Base-by-base conservation (phyloP, 2,113 vertebrate genomes). In the Colinus virginianus region DNA sequence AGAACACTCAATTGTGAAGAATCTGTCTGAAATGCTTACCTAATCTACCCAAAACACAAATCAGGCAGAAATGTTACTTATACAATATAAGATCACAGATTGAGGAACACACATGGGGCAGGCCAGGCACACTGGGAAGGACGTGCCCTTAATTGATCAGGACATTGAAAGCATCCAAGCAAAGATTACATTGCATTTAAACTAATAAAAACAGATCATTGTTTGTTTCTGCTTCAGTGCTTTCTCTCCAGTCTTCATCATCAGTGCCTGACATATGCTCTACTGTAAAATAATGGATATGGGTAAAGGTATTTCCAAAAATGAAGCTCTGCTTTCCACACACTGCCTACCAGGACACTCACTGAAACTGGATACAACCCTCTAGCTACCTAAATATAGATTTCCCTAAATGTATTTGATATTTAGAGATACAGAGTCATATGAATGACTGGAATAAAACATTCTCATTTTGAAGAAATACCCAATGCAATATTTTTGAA, bases 141-240 rank as follows among this genome's bases (percentile, higher is more conserved):
- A 38, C 32, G 66, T 84, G 78, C 13, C 81, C 84, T 78, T 78
- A 92, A 90, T 62, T 92, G 70, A 84, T 84, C 66, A 92, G 66
- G 74, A 93, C 74, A 56, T 36, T 58, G 4, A 61, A 79, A 85
- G 45, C 79, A 79, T 32, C 30, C 71, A 69, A 56, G 58, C 70
- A 76, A 74, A 84, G 74, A 90, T 22, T 66, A 71, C 58, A 32
- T 6, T 36, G 25, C 26, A 4, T 28, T 92, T 49, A 81, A 81
- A 84, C 42, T 42, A 78, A 61, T 64, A 71, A 76, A 78, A 78
- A 51, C 58, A 87, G 69, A 92, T 64, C 49, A 36, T 28, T 76
- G 30, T 25, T 68, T 72, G 25, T 51, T 95, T 88, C 87, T 76
- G 74, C 62, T 76, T 64, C 70, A 68, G 15, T 51, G 62, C 38